Conservation (phyloP, 2,113 vertebrate species). For the Corythaixoides concolor region DNA sequence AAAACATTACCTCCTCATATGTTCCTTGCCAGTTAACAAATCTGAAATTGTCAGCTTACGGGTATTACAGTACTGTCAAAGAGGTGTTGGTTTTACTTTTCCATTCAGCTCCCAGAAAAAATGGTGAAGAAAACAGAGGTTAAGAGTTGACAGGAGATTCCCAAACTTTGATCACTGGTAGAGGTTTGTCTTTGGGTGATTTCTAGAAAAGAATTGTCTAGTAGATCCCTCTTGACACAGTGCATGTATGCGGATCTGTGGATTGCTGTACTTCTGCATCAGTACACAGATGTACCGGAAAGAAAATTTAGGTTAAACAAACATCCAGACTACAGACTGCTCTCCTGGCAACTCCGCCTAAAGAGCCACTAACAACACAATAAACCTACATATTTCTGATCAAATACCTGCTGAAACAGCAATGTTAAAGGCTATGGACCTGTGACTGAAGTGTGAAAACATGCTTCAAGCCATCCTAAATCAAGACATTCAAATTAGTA, state of each 20-base stretch:
- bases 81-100: background rate
- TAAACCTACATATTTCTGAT: background rate
- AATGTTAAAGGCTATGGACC: background rate
- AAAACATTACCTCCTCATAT: background rate
- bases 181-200: background rate
- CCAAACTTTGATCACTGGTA: accelerated
- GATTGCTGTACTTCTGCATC: background rate
- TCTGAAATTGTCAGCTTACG: background rate
- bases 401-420: background rate
- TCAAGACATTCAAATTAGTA: background rate
- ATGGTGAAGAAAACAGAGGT: background rate
- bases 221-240: background rate
- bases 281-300: background rate
- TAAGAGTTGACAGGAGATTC: background rate
- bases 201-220: background rate
- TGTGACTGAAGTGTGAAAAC: background rate
- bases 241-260: background rate
- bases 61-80: background rate
- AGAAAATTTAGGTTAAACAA: background rate
- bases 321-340: background rate
- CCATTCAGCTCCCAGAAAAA: background rate
- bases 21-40: background rate
- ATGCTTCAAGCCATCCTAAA: background rate
- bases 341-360: background rate
- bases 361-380: background rate